Evolutionary conservation across 2,797 vertebrate genomes (phyloP), one percentile per base, ranked within the genome.

Genomic region (Falco naumanni): DNA sequence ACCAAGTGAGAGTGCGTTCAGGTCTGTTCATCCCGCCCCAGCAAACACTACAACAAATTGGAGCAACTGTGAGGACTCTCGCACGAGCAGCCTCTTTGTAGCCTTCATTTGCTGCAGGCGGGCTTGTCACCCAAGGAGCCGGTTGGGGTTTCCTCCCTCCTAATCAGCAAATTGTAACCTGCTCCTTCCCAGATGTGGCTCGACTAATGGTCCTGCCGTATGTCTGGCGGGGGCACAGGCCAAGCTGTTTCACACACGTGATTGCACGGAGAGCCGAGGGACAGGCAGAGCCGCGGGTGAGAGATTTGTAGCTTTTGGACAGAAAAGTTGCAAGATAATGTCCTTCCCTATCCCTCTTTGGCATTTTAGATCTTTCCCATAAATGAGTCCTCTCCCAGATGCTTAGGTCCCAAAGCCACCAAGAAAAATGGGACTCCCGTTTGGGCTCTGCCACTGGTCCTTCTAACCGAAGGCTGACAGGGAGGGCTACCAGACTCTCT

Each of bases 1-100:
- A 16, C 6, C 43, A 11, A 13, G 21, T 1, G 43, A 51, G 48
- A 31, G 25, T 2, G 3, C 0, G 25, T 4, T 11, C 64, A 39
- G 29, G 33, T 37, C 71, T 5, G 0, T 50, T 10, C 56, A 11
- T 12, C 69, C 72, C 11, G 33, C 16, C 43, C 37, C 65, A 71
- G 64, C 21, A 41, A 69, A 41, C 33, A 10, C 47, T 19, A 8
- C 47, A 41, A 59, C 57, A 39, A 37, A 15, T 0, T 3, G 33
- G 45, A 54, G 41, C n/a, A 16, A 25, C 28, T 18, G 28, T 29
- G 53, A 53, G 59, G 26, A 33, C 59, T 86, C n/a, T 25, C 2
- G 1, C 41, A 12, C 56, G 45, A 3, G 28, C 72, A 61, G 51
- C 29, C 14, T 1, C 5, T 60, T 33, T 10, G 37, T 28, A 54